phyloP scores from a whole-genome alignment of 2,797 vertebrate species.

The Myotis daubentonii region DNA sequence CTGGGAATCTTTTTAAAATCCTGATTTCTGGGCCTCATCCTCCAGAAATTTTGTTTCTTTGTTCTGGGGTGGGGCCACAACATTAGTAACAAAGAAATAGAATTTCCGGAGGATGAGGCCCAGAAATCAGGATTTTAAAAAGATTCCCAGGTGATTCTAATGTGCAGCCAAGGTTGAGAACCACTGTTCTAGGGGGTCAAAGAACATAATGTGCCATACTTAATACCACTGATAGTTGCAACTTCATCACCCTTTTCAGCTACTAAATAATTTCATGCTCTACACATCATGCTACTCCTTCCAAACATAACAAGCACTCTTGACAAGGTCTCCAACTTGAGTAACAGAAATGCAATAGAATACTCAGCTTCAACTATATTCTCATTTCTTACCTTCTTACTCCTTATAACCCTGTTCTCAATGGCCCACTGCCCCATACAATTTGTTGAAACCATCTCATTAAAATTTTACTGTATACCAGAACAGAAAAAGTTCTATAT shows the following conservation, averaged over 20 bases:
- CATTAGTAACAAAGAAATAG: too few relatives aligned
- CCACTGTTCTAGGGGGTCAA: not conserved
- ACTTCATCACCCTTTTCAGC: not conserved
- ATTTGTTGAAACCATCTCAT: not conserved
- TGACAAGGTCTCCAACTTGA: not conserved
- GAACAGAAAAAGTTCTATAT: not conserved
- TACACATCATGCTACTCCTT: not conserved
- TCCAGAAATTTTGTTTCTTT: too few relatives aligned
- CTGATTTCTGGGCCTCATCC: too few relatives aligned
- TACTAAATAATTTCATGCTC: slow-evolving; percentile 24
- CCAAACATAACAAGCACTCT: not conserved
- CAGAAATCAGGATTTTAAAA: too few relatives aligned
- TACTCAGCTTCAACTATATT: not conserved
- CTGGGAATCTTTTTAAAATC: too few relatives aligned
- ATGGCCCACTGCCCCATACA: not conserved
- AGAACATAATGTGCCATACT: slow-evolving; percentile 25
- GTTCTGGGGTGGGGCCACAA: too few relatives aligned
- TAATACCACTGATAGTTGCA: slow-evolving; percentile 46
- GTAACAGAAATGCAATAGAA: not conserved
- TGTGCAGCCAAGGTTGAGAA: too few relatives aligned
- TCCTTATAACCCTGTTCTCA: not conserved
- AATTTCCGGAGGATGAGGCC: too few relatives aligned
- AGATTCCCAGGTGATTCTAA: too few relatives aligned
- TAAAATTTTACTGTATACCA: not conserved
- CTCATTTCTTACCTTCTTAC: not conserved